Evolutionary conservation across 1,140 invertebrate species (phyloP).

Genomic region (Aphelinus atriplicis): DNA sequence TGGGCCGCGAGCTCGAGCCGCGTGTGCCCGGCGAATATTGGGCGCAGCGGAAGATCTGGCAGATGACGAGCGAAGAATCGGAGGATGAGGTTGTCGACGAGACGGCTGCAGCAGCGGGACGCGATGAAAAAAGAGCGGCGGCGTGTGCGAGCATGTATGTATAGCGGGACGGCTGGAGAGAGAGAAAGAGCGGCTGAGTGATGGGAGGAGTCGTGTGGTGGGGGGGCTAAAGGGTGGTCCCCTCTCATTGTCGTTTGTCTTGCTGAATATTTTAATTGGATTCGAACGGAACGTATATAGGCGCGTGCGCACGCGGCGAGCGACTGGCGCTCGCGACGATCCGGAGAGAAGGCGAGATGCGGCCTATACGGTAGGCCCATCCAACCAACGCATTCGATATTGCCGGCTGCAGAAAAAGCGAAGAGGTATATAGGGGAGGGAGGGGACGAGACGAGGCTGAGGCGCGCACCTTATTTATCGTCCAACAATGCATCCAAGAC

Average conservation of each 20-base stretch:
- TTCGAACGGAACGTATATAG: slow-evolving; percentile 39
- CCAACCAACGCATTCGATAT: slow-evolving; percentile 1
- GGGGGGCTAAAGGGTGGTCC: slow-evolving; percentile 43
- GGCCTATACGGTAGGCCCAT: slow-evolving; percentile 35
- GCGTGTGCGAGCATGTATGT: too few relatives aligned
- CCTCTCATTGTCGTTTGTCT: slow-evolving; percentile 65
- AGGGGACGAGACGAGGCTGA: slow-evolving; percentile 20
- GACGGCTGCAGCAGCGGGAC: too few relatives aligned
- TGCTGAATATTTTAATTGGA: slow-evolving; percentile 67
- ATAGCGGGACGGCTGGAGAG: too few relatives aligned
- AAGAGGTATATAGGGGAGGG: slow-evolving; percentile 27
- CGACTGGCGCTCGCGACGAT: background rate
- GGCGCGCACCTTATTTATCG: slow-evolving; percentile 61
- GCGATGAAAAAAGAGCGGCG: too few relatives aligned
- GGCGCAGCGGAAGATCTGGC: too few relatives aligned
- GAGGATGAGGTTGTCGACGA: too few relatives aligned
- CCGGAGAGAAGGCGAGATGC: slow-evolving; percentile 11
- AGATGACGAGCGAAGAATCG: too few relatives aligned
- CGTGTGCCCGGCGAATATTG: too few relatives aligned
- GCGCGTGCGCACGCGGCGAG: background rate
- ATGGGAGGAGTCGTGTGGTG: too few relatives aligned
- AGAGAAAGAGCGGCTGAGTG: too few relatives aligned
- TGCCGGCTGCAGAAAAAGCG: slow-evolving; percentile 15
- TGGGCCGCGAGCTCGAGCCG: too few relatives aligned
- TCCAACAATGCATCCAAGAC: slow-evolving; percentile 63